Evolutionary conservation across 2,888 invertebrate species (phyloP), one percentile per base, ranked within the genome.

Genomic region (Dryobota labecula): DNA sequence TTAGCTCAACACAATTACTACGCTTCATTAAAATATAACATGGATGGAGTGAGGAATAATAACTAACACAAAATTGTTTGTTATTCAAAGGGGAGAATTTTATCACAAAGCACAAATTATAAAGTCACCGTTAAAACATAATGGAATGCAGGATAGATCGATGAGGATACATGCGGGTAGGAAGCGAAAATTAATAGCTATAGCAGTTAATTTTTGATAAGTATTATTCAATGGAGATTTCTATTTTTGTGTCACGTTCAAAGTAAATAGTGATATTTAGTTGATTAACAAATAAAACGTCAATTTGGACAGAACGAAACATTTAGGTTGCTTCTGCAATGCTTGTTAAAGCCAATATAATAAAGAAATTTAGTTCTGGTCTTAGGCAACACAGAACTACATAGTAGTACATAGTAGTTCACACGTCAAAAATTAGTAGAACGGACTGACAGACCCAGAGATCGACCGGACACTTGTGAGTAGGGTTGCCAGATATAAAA

Each of bases 161-260:
- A 93, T 93, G 89, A 76, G 79, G 72, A 79, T 69, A 63, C 82
- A 93, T 94, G 94, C 94, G 94, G 94, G 94, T 85, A 73, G 62
- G 60, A 76, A 85, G 83, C 85, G 74, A 89, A 88, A 86, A 84
- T 86, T 87, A 81, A 87, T 80, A 76, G 73, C 74, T 74, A 38
- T 63, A 80, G 83, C 82, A 66, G 74, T 85, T 78, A 13, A 18
- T 57, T 69, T 71, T 79, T 77, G 65, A n/a, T n/a, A n/a, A n/a
- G 71, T 62, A 61, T 56, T 76, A 64, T 58, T 70, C 30, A 60
- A 73, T 20, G 20, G 60, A 38, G 24, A 75, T 73, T 69, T 24
- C 20, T 47, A 36, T 64, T 54, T 58, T 27, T n/a, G 43, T 43
- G 38, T n/a, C 11, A 54, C 36, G 11, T 53, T 33, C 4, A n/a